Evolutionary conservation across 2,888 invertebrate genomes (phyloP).

Genomic region (Itoplectis maculator): DNA sequence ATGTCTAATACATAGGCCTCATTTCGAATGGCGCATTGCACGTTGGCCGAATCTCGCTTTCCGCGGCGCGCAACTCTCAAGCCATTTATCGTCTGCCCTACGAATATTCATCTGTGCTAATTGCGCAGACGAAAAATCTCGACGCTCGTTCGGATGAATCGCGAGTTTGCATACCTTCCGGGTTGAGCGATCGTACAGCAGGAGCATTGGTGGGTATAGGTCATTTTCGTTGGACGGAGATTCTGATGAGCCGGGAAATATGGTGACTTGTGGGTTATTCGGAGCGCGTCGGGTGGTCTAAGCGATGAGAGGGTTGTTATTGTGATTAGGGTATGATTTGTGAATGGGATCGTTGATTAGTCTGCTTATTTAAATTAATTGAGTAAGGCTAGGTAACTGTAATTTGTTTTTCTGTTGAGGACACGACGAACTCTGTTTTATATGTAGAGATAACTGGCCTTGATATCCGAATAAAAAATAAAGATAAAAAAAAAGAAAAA

Average conservation of each 20-base stretch:
- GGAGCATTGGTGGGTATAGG: neutral
- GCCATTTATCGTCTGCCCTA: conserved; percentile 51
- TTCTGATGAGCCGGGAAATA: neutral
- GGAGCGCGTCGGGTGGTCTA: no score
- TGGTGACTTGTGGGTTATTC: no score
- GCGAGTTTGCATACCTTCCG: neutral
- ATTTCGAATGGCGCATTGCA: conserved; percentile 52
- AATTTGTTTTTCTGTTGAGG: no score
- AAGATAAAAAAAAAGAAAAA: no score
- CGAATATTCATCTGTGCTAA: conserved; percentile 62
- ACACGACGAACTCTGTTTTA: no score
- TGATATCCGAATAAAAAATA: no score
- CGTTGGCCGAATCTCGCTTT: conserved; percentile 52
- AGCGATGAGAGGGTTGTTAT: no score
- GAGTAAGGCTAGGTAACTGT: no score
- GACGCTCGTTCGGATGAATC: conserved; percentile 39
- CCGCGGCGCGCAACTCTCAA: conserved; percentile 7
- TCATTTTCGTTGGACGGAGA: neutral
- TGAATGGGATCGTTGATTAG: no score
- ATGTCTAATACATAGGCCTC: conserved; percentile 51
- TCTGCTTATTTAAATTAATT: no score
- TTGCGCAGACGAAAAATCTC: conserved; percentile 47
- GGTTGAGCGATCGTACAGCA: neutral
- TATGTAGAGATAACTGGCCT: no score
- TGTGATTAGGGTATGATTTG: no score